phyloP scores from a whole-genome alignment of 2,797 vertebrate genomes.

The Neopelma chrysocephalum region DNA sequence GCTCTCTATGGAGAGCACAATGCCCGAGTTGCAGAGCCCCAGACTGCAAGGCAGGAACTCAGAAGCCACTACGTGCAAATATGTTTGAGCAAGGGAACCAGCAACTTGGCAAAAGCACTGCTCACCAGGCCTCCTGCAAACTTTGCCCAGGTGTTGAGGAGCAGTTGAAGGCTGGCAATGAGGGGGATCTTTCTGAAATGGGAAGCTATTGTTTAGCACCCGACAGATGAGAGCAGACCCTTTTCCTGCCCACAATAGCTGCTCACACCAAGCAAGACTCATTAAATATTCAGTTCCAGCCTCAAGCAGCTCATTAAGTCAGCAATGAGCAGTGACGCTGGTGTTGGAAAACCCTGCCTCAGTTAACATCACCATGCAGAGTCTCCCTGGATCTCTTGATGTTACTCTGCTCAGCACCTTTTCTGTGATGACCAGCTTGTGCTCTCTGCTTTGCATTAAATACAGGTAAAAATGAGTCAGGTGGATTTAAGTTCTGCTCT shows the following conservation, averaged over 20 bases:
- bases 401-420: conserved; percentile 75
- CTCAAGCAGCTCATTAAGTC: conserved; percentile 88
- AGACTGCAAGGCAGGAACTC: neutral
- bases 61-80: neutral
- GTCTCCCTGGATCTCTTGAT: conserved; percentile 74
- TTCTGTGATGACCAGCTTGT: conserved; percentile 91
- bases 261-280: conserved; percentile 76
- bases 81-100: neutral
- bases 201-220: conserved; percentile 78
- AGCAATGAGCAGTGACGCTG: conserved; percentile 79
- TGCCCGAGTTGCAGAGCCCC: neutral
- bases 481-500: conserved; percentile 27
- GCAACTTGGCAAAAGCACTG: neutral
- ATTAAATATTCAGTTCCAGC: conserved; percentile 88
- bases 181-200: conserved; percentile 46
- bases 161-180: conserved; percentile 40
- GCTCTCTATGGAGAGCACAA: neutral
- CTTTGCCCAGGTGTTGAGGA: conserved; percentile 73
- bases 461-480: conserved; percentile 88
- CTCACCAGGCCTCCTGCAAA: neutral
- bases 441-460: conserved; percentile 95
- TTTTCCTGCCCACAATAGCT: conserved; percentile 78
- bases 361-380: conserved; percentile 80
- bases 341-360: conserved; percentile 77
- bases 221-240: conserved; percentile 76